Base-by-base conservation (phyloP, 30 jellyfish, hydroid and myxozoan genomes). In the Hydractinia echinata region DNA sequence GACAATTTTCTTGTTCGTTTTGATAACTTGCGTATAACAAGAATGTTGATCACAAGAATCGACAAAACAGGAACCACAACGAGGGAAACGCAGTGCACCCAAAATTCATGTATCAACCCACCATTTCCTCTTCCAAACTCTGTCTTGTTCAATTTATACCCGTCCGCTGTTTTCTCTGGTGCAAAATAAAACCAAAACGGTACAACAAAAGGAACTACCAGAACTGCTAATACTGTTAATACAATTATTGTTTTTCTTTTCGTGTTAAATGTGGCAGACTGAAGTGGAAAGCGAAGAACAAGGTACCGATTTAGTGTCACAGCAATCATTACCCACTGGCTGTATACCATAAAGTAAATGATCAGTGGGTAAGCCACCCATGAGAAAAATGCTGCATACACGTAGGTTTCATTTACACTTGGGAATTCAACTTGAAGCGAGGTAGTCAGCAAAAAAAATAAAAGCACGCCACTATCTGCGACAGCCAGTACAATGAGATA, bases 141-240 rank as follows among this genome's bases (percentile, higher is more conserved):
- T 58, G 69, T 58, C 69, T 58, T 58, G 69, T 16, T 16, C 1
- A 58, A 16, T 11, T 11, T 13, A 16, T 58, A 58, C 0, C 69
- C 69, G 69, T 58, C 19, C 2, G 2, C 3, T 13, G 69, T 58
- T 16, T 13, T 58, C 3, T 58, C 19, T 16, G 69, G 15, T 16
- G 15, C 69, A 58, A 58, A 58, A 16, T 58, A 58, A 58, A 58
- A 58, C 69, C 69, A 58, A 16, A 58, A 58, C 18, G 69, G 69
- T 13, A 58, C 19, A 0, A 11, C 3, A 11, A 16, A 16, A 1
- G 19, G 69, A 58, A 58, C 15, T 1, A 16, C 3, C 2, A 58
- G 3, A 58, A 58, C 19, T 58, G 18, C 69, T 16, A 58, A 11
- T 1, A 58, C 69, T 1, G 19, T 13, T 11, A 58, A 16, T 58